Base-by-base conservation (phyloP, 30 jellyfish, hydroid and myxozoan species). In the Hydra vulgaris region DNA sequence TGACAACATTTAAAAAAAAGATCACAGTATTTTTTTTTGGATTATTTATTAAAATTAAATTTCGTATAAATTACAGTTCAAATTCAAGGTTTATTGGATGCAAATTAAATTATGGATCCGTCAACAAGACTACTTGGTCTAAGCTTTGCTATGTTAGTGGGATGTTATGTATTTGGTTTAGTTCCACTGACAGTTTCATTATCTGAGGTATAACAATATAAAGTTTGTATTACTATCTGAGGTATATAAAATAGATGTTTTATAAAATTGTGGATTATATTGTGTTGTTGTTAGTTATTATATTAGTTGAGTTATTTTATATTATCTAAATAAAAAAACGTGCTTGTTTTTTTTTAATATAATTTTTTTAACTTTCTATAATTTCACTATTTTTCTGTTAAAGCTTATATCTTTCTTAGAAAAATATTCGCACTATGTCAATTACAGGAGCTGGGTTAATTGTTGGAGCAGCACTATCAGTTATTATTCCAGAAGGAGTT, bases 401-500 rank as follows among this genome's bases (percentile, higher is more conserved):
- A n/a, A n/a, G n/a, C n/a, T n/a, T n/a, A n/a, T 25, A 23, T 76
- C 73, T 26, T 24, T 84, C 85, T 72, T 70, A 90, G 97, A 77
- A 85, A 68, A 90, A 92, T 53, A 81, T 90, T 71, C 83, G 97
- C 26, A 20, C 73, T 0, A 88, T 83, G 18, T 86, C 96, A 76
- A 90, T 86, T 4, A 72, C 83, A 23, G 97, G 97, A 23, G 97
- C 97, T 15, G 97, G 97, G 0, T 80, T 90, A 25, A 87, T 90
- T 53, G 97, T 90, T 72, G 97, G 97, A 5, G 87, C 97, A 21
- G 95, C 97, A 15, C 79, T 90, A 21, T 95, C 97, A 5, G 97
- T 90, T 25, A 90, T 90, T 66, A 90, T 90, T 23, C 97, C 97
- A 22, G 97, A 90, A 69, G 97, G 97, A 71, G 97, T 90, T 54